Percentiles rank a stretch among this genome's conserved stretches.
Evolutionary conservation across 2,113 vertebrate species (phyloP).

Genomic region (Suricata suricatta): DNA sequence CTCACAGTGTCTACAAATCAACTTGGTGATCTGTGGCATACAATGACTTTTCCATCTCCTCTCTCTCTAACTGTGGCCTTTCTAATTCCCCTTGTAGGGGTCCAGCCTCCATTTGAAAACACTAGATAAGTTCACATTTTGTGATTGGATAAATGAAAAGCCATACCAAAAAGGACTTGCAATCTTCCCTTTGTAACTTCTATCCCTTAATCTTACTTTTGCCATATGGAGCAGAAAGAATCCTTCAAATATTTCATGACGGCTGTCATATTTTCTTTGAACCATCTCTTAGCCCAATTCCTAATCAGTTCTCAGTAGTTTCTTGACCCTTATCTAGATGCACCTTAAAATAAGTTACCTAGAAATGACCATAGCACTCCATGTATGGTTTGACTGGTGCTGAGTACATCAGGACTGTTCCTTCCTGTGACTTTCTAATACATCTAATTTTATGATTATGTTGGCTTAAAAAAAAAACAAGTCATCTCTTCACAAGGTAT

Average conservation of each 20-base stretch:
- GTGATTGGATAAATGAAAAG: conserved; percentile 44
- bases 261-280: not conserved
- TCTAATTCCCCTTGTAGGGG: not conserved
- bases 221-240: conserved; percentile 20
- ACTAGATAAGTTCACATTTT: conserved; percentile 38
- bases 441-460: not conserved
- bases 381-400: not conserved
- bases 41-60: conserved; percentile 30
- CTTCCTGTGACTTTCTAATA: not conserved
- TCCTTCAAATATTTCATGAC: not conserved
- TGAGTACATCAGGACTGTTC: not conserved
- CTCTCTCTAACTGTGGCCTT: conserved; percentile 31
- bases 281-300: conserved; percentile 1
- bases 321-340: not conserved
- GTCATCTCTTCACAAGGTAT: not conserved
- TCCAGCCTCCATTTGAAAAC: not conserved
- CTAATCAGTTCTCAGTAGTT: not conserved
- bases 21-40: not conserved
- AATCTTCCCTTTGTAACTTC: conserved; percentile 27
- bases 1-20: conserved; percentile 51
- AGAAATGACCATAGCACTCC: not conserved
- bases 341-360: not conserved
- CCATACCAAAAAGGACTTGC: not conserved
- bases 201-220: conserved; percentile 49
- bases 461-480: conserved; percentile 6